phyloP scores from a whole-genome alignment of 2,888 invertebrate species.

The Myopa tessellatipennis region DNA sequence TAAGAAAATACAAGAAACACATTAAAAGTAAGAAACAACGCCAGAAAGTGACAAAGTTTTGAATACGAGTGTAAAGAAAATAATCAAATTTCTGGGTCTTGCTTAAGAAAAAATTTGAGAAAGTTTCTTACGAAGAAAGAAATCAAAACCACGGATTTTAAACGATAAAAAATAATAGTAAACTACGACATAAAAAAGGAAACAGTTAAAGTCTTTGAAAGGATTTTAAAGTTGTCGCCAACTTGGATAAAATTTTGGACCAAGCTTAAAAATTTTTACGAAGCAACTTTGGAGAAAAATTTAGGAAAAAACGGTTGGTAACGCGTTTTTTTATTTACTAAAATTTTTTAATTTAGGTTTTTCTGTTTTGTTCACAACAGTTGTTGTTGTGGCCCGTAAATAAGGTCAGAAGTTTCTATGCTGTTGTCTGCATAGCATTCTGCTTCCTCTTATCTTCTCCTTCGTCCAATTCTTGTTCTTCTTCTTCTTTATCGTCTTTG shows the following conservation, averaged over 20 bases:
- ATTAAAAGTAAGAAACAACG: constrained; percentile 14
- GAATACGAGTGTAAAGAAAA: constrained; percentile 5
- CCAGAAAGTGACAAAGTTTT: constrained; percentile 31
- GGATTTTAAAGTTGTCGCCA: neutral
- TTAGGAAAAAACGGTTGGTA: constrained; percentile 32
- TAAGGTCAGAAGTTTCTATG: constrained; percentile 40
- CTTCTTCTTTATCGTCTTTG: neutral
- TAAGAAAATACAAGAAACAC: neutral
- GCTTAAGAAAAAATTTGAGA: constrained; percentile 30
- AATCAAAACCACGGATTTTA: neutral
- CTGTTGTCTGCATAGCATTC: neutral
- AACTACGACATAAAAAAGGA: neutral
- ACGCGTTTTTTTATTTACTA: neutral
- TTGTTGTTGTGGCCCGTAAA: constrained; percentile 23
- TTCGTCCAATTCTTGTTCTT: neutral
- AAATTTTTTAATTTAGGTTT: neutral
- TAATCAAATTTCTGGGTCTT: neutral
- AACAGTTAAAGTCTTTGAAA: neutral
- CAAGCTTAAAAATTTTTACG: neutral
- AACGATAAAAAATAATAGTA: neutral
- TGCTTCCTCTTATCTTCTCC: too few species aligned
- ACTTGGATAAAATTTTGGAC: neutral
- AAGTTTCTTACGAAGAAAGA: neutral
- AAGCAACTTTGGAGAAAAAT: too few species aligned
- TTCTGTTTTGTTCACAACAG: neutral